Percentiles rank a stretch among this genome's conserved stretches.
These are phyloP conservation scores for Heliopora coerulea DNA, from an alignment of 92 coral and sea anemone species.

Conservation along the genomic window DNA sequence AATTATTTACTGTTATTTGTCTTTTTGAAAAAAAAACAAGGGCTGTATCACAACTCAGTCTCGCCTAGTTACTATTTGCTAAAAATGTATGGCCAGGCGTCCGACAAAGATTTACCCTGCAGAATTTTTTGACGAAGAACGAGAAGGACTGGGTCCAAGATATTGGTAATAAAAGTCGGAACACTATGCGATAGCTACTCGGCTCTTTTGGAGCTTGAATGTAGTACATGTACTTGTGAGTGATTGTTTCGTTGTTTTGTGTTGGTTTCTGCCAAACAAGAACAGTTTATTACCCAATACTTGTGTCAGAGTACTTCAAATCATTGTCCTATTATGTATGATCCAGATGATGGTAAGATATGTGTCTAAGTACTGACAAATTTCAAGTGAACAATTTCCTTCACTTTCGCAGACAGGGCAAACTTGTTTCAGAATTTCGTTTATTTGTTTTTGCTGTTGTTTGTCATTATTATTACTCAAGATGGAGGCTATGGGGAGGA, in stretches of 20 bases:
- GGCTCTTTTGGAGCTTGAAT: background rate
- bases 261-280: too few relatives aligned
- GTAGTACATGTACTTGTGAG: background rate
- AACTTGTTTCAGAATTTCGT: too few relatives aligned
- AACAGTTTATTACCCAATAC: too few relatives aligned
- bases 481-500: constrained; percentile 89
- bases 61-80: too few relatives aligned
- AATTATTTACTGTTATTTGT: too few relatives aligned
- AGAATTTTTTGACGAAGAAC: constrained; percentile 67
- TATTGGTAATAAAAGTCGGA: constrained; percentile 12
- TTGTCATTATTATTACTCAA: background rate
- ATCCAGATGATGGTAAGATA: constrained; percentile 91
- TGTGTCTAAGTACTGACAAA: too few relatives aligned
- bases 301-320: constrained; percentile 1
- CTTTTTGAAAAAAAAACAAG: too few relatives aligned
- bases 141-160: constrained; percentile 40
- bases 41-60: too few relatives aligned
- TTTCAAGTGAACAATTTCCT: background rate
- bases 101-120: background rate
- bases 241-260: constrained; percentile 34
- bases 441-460: background rate
- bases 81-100: too few relatives aligned
- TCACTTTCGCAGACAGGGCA: too few relatives aligned
- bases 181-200: background rate
- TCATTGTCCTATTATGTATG: constrained; percentile 57